phyloP scores from a whole-genome alignment of 2,888 invertebrate genomes.

The Acleris holmiana region DNA sequence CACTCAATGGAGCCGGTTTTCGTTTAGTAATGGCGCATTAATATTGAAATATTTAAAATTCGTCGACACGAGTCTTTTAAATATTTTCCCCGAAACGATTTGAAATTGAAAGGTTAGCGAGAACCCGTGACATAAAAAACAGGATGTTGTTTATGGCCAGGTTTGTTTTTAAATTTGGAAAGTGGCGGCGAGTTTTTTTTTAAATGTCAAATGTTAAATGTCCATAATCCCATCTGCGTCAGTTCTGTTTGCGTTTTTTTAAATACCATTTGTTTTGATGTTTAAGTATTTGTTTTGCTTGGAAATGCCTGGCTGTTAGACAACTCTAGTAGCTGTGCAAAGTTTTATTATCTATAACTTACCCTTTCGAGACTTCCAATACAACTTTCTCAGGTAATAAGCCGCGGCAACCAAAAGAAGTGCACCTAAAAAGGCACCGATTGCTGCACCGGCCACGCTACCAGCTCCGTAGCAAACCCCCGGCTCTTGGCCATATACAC shows the following conservation, averaged over 20 bases:
- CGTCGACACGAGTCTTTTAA: slow-evolving; percentile 23
- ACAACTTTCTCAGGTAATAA: slow-evolving; percentile 85
- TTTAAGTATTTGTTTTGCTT: background rate
- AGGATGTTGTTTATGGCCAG: slow-evolving; percentile 6
- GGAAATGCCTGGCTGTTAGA: background rate
- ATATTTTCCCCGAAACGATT: slow-evolving; percentile 36
- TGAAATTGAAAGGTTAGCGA: slow-evolving; percentile 32
- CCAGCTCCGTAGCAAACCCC: slow-evolving; percentile 87
- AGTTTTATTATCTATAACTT: slow-evolving; percentile 47
- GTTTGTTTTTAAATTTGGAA: background rate
- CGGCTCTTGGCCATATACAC: slow-evolving; percentile 76
- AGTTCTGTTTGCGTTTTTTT: background rate
- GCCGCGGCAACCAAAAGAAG: slow-evolving; percentile 84
- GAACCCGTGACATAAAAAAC: slow-evolving; percentile 17
- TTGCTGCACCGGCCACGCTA: slow-evolving; percentile 88
- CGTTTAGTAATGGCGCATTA: slow-evolving; percentile 19
- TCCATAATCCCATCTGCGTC: background rate
- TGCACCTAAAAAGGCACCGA: slow-evolving; percentile 88
- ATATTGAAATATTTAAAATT: slow-evolving; percentile 26
- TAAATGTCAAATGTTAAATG: background rate
- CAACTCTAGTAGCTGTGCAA: background rate
- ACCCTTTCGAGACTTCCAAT: slow-evolving; percentile 86
- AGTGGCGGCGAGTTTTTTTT: background rate
- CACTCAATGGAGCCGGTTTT: slow-evolving; percentile 25
- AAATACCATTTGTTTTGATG: background rate